These are phyloP conservation scores for Orthonyx spaldingii DNA, from an alignment of 2,113 vertebrate genomes.

Conservation along the genomic window DNA sequence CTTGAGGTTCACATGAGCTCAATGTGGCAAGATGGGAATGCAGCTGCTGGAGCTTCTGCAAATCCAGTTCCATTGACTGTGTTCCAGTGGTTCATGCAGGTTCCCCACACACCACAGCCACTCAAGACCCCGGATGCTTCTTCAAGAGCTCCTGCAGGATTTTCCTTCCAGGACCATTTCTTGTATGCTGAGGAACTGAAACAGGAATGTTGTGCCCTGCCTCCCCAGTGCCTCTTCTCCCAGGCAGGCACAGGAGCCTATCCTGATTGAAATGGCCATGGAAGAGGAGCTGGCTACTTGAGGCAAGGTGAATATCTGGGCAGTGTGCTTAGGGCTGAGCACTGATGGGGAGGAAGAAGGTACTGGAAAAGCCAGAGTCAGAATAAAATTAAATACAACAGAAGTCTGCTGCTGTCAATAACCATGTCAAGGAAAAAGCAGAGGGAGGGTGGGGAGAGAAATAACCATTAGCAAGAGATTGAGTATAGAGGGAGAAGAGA, in stretches of 20 bases:
- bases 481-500: background rate
- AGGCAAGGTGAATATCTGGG: background rate
- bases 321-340: background rate
- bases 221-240: background rate
- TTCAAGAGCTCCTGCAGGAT: background rate
- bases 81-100: background rate
- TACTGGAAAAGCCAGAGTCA: background rate
- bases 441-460: background rate
- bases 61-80: background rate
- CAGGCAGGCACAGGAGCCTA: background rate
- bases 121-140: background rate
- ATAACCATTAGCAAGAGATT: background rate
- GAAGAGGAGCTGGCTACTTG: background rate
- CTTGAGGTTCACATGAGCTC: background rate
- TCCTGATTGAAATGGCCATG: background rate
- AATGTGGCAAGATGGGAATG: background rate
- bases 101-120: background rate
- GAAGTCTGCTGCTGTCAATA: background rate
- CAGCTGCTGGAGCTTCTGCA: background rate
- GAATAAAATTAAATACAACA: background rate
- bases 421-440: background rate
- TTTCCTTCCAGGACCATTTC: background rate
- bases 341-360: background rate
- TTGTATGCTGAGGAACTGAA: background rate
- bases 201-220: background rate